Evolutionary conservation across 1,140 invertebrate genomes (phyloP), one percentile per base, ranked within the genome.

Genomic region (Drosophila nigromelanica): DNA sequence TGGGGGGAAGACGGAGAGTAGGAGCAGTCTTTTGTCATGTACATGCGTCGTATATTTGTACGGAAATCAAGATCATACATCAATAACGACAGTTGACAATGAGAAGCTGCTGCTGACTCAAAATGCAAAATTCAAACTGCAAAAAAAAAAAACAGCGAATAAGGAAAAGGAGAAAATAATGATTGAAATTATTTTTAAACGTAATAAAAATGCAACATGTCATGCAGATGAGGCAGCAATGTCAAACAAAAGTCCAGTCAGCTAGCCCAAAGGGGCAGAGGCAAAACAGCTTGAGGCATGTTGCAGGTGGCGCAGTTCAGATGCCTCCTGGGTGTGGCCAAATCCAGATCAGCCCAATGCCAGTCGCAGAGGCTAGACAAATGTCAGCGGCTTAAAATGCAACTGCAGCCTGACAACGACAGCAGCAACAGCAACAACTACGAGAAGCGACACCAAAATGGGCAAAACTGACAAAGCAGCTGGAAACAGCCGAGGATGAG

Each of bases 81-180:
- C 83, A 89, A 89, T 89, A 89, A 89, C 79, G 80, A 80, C 83
- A 75, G 60, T 69, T 83, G 79, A 89, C 83, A 89, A 80, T 81
- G 78, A 78, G 77, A 73, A 68, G 35, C 70, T 67, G 67, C 40
- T 62, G 62, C 52, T 45, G 64, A 45, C 76, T 78, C 71, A 39
- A 51, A 68, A 78, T 80, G 78, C 54, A 73, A 80, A 69, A 67
- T 21, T 54, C 18, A 50, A 51, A 72, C 27, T 27, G 48, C 60
- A 45, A 40, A 27, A 48, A 55, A 50, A 8, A n/a, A 47, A 60
- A 51, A 61, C 8, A 11, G 35, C 10, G n/a, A 10, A 51, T 15
- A 51, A 15, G 33, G 33, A 72, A 55, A 59, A 10, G 14, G 21
- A 39, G 73, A 52, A 33, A 59, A 60, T 30, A 39, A 18, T 54